Base-by-base conservation (phyloP, 2,888 invertebrate genomes). In the Sylvicola cinctus region DNA sequence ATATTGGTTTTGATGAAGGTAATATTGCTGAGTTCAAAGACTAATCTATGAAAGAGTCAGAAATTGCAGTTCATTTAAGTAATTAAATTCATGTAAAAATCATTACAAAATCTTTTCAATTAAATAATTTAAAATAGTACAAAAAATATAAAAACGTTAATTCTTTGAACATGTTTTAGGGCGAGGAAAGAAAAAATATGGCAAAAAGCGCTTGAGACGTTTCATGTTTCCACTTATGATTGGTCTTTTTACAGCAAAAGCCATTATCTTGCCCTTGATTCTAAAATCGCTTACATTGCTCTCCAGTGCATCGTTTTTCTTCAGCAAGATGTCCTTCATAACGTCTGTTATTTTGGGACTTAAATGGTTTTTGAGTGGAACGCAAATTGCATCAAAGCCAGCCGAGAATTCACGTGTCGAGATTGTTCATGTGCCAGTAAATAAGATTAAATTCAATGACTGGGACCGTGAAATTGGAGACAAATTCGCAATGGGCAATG, bases 201-300 rank as follows among this genome's bases (percentile, higher is more conserved):
- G n/a, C 7, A 25, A 25, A 31, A 52, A 53, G 31, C 64, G 64
- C 45, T 49, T 65, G 4, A 61, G 62, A 40, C 70, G 68, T 44
- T 63, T 63, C 41, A 49, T 75, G 36, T 50, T 71, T 40, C 72
- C 75, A 0, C 33, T 77, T 39, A 49, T 78, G 13, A 43, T 75
- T 14, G 75, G 72, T 0, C 55, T 73, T 16, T 45, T 76, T 13
- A 58, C 74, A 33, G 68, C 74, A 2, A 76, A 76, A 49, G 62
- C 71, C 25, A 51, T 80, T 2, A 44, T 79, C 7, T 54, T 78
- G 32, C 77, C 78, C 0, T 54, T 76, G 25, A 66, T 73, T 1
- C 49, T 80, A 34, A 79, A 78, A 45, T 64, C 68, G 2, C 51
- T 79, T 39, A 72, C 75, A 2, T 65, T 77, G 28, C 52, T 78